Evolutionary conservation across 2,113 vertebrate genomes (phyloP), one percentile per base, ranked within the genome.

Genomic region (Triplophysa tibetana): DNA sequence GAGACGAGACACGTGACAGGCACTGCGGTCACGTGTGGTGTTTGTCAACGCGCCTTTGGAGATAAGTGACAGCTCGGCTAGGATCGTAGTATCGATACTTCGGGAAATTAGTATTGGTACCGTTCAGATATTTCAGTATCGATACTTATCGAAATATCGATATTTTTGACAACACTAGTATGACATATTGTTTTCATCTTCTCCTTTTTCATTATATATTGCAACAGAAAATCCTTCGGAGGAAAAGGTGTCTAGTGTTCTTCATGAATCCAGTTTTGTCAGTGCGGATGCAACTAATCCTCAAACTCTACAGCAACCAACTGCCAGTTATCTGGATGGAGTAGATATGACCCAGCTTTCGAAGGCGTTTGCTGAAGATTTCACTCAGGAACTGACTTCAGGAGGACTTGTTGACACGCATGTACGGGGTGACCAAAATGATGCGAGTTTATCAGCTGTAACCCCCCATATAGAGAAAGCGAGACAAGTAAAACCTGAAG

Each of bases 331-430:
- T 17, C 76, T 85, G 19, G 69, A 87, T 56, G 86, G 87, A 65
- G 52, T 91, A 38, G 86, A 92, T 75, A 91, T 89, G 80, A 90
- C 91, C 0, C 92, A 90, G 82, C 89, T 93, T 83, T 89, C 86
- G 77, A 88, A 72, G 84, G 91, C 87, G 14, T 92, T 91, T 82
- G 89, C 88, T 38, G 86, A 91, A 82, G 90, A 93, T 79, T 91
- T 91, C 73, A 92, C 86, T 85, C 90, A 91, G 76, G 88, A 87
- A 12, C 19, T 82, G 2, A 82, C 82, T 4, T 48, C 17, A 14
- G 6, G 50, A 70, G 79, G 33, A 43, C 21, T 19, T 10, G 45
- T 26, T 12, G 17, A 23, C 2, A 14, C 14, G 45, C 45, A 12
- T 24, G 9, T 38, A 58, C 26, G 26, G 26, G 54, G 8, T 23